Base-by-base conservation (phyloP, 2,888 invertebrate genomes). In the Scaptomyza tumidula region DNA sequence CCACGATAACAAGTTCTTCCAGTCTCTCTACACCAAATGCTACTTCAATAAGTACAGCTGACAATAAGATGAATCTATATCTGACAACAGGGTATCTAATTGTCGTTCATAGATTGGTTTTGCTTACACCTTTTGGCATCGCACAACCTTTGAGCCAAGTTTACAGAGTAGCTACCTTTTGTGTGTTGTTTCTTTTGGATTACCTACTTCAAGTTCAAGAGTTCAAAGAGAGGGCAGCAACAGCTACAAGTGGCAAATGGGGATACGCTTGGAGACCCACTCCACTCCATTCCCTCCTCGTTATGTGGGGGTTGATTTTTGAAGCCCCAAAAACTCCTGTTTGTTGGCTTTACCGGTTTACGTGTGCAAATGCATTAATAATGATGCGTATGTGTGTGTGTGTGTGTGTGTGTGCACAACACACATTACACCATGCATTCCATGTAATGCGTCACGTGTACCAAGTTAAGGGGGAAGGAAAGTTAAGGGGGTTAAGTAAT, bases 301-400 rank as follows among this genome's bases (percentile, higher is more conserved):
- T 46, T 29, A 46, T 56, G 66, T 56, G 66, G 78, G 78, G 73
- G 72, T 71, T 59, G 59, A 65, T 53, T 62, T 67, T 75, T 82
- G 80, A 50, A 80, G 60, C 41, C 10, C 16, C 39, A 7, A 39
- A 39, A 39, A 39, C 39, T 39, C 43, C 35, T 27, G 46, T 33
- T 27, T 24, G 41, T 61, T 46, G 19, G 19, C 19, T 19, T 19
- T 35, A 44, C 46, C 45, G 66, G 66, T 44, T 82, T 80, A 77
- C 81, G 66, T 87, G 85, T 71, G 67, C 67, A 76, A 85, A 84
- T 84, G 86, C 88, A 84, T 84, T 88, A 84, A 85, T 84, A 84
- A 84, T 84, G 83, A 84, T 79, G 86, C 86, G 83, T 88, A 83
- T 83, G 77, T 88, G 83, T 88, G 86, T 83, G 77, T 88, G 83